phyloP scores from a whole-genome alignment of 2,888 invertebrate species.

The Drosophila cyrtoloma region DNA sequence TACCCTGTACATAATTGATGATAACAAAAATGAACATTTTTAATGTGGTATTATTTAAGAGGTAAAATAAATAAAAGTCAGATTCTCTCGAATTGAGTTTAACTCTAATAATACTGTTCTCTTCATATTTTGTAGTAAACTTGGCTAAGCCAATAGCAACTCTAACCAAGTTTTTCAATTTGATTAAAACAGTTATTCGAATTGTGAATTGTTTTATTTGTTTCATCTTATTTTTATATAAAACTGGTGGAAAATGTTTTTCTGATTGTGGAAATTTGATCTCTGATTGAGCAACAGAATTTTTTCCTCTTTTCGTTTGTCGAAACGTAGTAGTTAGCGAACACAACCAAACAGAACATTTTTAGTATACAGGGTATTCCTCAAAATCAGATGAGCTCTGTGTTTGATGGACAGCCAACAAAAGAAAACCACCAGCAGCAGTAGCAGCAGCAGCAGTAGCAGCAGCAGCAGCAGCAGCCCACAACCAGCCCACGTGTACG shows the following conservation, averaged over 20 bases:
- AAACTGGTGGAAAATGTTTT: neutral
- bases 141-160: neutral
- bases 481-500: constrained; percentile 48
- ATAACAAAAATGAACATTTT: neutral
- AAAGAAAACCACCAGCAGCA: constrained; percentile 4
- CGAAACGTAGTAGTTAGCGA: neutral
- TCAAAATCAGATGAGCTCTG: constrained; percentile 5
- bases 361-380: constrained; percentile 16
- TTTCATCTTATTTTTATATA: too few species aligned
- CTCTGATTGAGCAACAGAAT: neutral
- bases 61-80: neutral
- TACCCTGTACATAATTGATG: constrained; percentile 9
- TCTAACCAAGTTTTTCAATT: neutral
- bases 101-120: too few species aligned
- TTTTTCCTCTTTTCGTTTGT: neutral
- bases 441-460: neutral
- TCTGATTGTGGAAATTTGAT: neutral
- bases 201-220: neutral
- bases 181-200: neutral
- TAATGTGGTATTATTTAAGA: neutral
- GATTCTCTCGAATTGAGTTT: neutral
- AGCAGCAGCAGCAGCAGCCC: neutral
- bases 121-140: neutral
- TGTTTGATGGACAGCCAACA: constrained; percentile 30
- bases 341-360: neutral